Conservation (phyloP, 2,888 invertebrate species). For the Oscheius onirici region DNA sequence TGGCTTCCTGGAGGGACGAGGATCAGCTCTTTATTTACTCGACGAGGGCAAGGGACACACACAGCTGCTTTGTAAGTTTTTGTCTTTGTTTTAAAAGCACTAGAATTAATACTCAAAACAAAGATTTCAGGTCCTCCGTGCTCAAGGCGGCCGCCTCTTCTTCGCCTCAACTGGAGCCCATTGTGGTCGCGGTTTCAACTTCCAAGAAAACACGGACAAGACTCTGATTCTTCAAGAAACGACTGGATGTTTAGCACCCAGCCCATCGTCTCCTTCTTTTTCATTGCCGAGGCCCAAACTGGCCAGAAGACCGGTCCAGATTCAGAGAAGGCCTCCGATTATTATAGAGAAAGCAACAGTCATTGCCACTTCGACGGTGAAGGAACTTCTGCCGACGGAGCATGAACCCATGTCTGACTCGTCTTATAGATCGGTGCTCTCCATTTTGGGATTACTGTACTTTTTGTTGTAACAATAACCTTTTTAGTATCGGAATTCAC, state of each 20-base stretch:
- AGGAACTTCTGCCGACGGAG: not conserved
- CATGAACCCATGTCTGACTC: not conserved
- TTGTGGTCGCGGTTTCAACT: constrained; percentile 58
- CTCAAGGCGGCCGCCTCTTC: constrained; percentile 44
- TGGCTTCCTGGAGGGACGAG: constrained; percentile 61
- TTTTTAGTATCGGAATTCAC: not conserved
- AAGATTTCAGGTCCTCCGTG: constrained; percentile 38
- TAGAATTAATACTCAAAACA: not conserved
- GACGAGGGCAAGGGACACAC: constrained; percentile 37
- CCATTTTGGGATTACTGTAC: not conserved
- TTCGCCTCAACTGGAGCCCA: constrained; percentile 54
- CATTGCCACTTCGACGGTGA: constrained; percentile 1
- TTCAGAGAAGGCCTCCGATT: not conserved
- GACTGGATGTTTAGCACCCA: too few relatives aligned
- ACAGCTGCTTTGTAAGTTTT: constrained; percentile 57
- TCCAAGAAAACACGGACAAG: constrained; percentile 47
- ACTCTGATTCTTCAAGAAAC: constrained; percentile 47
- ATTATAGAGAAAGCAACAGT: not conserved
- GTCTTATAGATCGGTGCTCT: not conserved
- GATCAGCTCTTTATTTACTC: constrained; percentile 57
- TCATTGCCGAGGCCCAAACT: not conserved
- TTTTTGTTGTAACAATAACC: not conserved
- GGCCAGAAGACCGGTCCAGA: constrained; percentile 3
- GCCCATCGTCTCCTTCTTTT: too few relatives aligned
- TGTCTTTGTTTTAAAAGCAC: too few relatives aligned